These are phyloP conservation scores for Botrylloides violaceus DNA, from an alignment of 23 tunicate species.

Conservation along the genomic window DNA sequence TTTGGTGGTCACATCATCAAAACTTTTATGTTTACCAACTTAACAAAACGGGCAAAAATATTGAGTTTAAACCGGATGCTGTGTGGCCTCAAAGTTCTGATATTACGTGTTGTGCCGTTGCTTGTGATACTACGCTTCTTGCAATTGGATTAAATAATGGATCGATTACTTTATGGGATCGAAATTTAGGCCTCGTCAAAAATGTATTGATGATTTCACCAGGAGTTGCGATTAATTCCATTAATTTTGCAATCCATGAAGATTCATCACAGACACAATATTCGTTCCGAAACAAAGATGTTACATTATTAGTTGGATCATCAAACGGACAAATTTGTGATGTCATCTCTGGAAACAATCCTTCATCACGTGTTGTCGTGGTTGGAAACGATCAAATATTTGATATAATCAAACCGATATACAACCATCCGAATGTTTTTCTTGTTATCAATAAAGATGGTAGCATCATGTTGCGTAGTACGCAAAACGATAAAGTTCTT, in stretches of 20 bases:
- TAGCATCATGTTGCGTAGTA: background rate
- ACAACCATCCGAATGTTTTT: background rate
- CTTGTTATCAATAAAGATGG: background rate
- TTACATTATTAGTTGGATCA: slow-evolving; percentile 2
- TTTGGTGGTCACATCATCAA: slow-evolving; percentile 63
- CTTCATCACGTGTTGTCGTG: background rate
- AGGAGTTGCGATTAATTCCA: slow-evolving; percentile 10
- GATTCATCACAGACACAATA: background rate
- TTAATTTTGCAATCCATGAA: slow-evolving; percentile 12
- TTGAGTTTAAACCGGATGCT: slow-evolving; percentile 60
- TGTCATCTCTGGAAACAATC: slow-evolving; percentile 27
- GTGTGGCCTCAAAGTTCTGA: slow-evolving; percentile 73
- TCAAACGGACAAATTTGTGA: slow-evolving; percentile 39
- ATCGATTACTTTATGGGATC: slow-evolving; percentile 41
- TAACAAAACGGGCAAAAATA: slow-evolving; percentile 32
- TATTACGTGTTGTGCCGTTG: slow-evolving; percentile 31
- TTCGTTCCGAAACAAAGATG: background rate
- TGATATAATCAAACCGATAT: background rate
- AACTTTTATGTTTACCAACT: slow-evolving; percentile 42
- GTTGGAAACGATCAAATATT: background rate
- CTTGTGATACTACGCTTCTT: slow-evolving; percentile 33
- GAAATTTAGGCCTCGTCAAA: slow-evolving; percentile 44
- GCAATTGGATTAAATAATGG: slow-evolving; percentile 72
- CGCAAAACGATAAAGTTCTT: slow-evolving; percentile 19
- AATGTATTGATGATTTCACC: slow-evolving; percentile 12